Percentiles rank a stretch among this genome's conserved stretches.
Conservation (phyloP, 64 coral and sea anemone genomes). For the Montipora foliosa region DNA sequence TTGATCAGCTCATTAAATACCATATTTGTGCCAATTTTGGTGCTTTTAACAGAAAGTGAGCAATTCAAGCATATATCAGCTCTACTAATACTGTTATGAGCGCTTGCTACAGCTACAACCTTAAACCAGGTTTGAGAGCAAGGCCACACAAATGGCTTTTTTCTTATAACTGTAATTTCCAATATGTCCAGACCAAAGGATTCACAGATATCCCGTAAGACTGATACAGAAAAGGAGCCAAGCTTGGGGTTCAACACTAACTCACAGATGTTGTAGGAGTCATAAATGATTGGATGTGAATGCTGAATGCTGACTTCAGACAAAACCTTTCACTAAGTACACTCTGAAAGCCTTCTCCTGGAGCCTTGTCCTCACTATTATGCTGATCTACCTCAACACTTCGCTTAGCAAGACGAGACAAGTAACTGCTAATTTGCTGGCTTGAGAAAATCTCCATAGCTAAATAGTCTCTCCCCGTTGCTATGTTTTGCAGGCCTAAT, state of each 20-base stretch:
- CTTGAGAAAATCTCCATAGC: conserved; percentile 23
- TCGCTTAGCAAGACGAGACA: conserved; percentile 34
- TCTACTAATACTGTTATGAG: neutral
- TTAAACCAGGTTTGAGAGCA: neutral
- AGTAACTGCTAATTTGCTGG: conserved; percentile 40
- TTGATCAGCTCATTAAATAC: too few species aligned
- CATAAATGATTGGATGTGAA: conserved; percentile 12
- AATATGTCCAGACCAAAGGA: conserved; percentile 63
- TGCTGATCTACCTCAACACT: neutral
- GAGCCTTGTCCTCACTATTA: conserved; percentile 1
- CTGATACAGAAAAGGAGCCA: conserved; percentile 3
- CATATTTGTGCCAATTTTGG: too few species aligned
- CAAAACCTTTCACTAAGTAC: conserved; percentile 47
- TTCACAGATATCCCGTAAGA: conserved; percentile 60
- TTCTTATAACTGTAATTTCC: conserved; percentile 23
- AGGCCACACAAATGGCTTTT: neutral
- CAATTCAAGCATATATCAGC: too few species aligned
- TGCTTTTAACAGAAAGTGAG: too few species aligned
- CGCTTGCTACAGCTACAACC: neutral
- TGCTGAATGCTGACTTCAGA: conserved; percentile 43
- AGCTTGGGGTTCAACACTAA: conserved; percentile 33
- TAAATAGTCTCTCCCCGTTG: conserved; percentile 22
- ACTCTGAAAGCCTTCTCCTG: neutral
- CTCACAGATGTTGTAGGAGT: conserved; percentile 55
- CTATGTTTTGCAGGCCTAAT: conserved; percentile 29